Percentiles rank a stretch among this genome's conserved stretches.
These are phyloP conservation scores for Habroteleia sp. DNA, from an alignment of 2,888 invertebrate species.

Conservation along the genomic window DNA sequence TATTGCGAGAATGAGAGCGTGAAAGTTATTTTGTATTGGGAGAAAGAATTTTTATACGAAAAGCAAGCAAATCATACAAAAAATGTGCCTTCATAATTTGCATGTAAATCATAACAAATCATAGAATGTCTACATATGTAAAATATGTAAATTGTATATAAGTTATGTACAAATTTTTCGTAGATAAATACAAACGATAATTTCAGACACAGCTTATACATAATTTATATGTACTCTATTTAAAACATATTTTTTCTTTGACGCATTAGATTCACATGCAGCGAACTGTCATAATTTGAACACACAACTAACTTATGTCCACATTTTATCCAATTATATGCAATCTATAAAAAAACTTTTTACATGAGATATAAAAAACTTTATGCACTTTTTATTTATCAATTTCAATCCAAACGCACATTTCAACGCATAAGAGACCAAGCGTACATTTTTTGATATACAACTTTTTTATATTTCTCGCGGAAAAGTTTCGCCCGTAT, in stretches of 20 bases:
- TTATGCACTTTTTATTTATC: slow-evolving; percentile 38
- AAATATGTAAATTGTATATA: too few species aligned
- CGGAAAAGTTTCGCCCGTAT: slow-evolving; percentile 19
- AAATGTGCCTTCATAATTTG: too few species aligned
- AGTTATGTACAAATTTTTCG: too few species aligned
- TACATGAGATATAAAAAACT: slow-evolving; percentile 33
- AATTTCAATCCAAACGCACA: slow-evolving; percentile 39
- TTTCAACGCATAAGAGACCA: slow-evolving; percentile 18
- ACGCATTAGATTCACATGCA: neutral
- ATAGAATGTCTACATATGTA: too few species aligned
- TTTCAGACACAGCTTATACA: neutral
- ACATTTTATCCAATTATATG: slow-evolving; percentile 22
- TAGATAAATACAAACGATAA: too few species aligned
- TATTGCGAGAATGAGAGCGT: too few species aligned
- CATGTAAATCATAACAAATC: too few species aligned
- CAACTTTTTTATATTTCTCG: slow-evolving; percentile 37
- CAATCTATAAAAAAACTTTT: slow-evolving; percentile 40
- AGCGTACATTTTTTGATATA: slow-evolving; percentile 35
- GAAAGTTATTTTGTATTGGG: too few species aligned
- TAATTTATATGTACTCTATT: slow-evolving; percentile 25
- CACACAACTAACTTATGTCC: slow-evolving; percentile 7
- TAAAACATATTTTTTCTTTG: slow-evolving; percentile 3
- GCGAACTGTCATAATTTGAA: slow-evolving; percentile 22
- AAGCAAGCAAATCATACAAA: too few species aligned
- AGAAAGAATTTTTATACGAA: too few species aligned